phyloP scores from a whole-genome alignment of 1,140 invertebrate genomes.

The Propsilocerus akamusi region DNA sequence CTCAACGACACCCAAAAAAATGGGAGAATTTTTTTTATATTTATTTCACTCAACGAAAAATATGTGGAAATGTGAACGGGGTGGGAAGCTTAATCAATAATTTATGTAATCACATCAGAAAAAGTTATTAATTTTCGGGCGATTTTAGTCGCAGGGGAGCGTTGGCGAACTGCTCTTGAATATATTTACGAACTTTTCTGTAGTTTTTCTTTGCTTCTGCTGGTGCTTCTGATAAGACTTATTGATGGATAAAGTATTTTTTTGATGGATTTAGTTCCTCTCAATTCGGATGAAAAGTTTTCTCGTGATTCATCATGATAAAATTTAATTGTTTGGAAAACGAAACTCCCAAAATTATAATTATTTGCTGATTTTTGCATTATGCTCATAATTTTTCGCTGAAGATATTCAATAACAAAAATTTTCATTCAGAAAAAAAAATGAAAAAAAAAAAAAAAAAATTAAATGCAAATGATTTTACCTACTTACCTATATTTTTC shows the following conservation, averaged over 20 bases:
- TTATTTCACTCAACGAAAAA: no score
- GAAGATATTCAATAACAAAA: no score
- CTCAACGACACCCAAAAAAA: no score
- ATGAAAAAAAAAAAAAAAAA: background rate
- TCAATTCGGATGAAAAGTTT: no score
- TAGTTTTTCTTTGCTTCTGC: background rate
- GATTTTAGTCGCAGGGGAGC: background rate
- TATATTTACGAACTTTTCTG: background rate
- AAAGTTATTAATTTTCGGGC: conserved; percentile 2
- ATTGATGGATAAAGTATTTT: background rate
- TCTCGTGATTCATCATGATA: no score
- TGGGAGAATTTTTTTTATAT: no score
- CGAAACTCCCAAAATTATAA: background rate
- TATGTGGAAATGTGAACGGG: no score
- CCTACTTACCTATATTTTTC: conserved; percentile 1
- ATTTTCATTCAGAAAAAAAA: background rate
- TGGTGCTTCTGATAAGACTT: background rate
- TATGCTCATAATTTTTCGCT: background rate
- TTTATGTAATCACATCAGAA: conserved; percentile 1
- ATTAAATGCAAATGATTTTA: conserved; percentile 1
- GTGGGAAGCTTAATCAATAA: conserved; percentile 3
- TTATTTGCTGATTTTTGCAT: background rate
- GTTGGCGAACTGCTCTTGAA: background rate
- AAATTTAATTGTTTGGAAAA: background rate
- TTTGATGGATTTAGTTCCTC: background rate